Percentiles rank a stretch among this genome's conserved stretches.
Conservation (phyloP, 2,797 vertebrate species). For the Danio jaintianensis region DNA sequence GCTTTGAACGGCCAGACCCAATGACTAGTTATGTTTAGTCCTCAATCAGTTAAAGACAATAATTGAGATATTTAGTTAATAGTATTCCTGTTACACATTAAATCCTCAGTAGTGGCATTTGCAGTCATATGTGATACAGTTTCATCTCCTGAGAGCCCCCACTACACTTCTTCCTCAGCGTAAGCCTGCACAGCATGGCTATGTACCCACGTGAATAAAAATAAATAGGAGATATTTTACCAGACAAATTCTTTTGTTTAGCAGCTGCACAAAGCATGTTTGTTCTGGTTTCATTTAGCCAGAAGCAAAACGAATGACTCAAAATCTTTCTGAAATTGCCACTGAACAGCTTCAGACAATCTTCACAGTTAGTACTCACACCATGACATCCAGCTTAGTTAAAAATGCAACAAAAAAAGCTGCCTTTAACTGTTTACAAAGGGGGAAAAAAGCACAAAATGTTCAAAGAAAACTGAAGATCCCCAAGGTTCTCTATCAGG, state of each 20-base stretch:
- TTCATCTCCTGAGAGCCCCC: slow-evolving; percentile 76
- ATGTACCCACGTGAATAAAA: slow-evolving; percentile 25
- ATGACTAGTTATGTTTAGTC: neutral
- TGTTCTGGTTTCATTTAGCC: slow-evolving; percentile 45
- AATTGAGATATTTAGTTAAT: slow-evolving; percentile 11
- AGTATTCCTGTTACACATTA: neutral
- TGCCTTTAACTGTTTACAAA: slow-evolving; percentile 54
- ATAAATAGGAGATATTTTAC: slow-evolving; percentile 53
- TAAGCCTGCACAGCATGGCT: slow-evolving; percentile 60
- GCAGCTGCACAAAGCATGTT: slow-evolving; percentile 64
- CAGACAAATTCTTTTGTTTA: slow-evolving; percentile 46
- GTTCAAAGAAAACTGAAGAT: slow-evolving; percentile 15
- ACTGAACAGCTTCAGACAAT: slow-evolving; percentile 58
- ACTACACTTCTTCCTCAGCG: slow-evolving; percentile 63
- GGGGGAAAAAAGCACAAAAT: slow-evolving; percentile 37
- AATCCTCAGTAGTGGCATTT: slow-evolving; percentile 24
- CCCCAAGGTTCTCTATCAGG: slow-evolving; percentile 66
- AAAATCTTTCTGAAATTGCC: slow-evolving; percentile 64
- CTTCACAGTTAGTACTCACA: slow-evolving; percentile 52
- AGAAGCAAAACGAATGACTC: slow-evolving; percentile 43
- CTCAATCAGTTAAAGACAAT: neutral
- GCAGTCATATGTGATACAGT: slow-evolving; percentile 71
- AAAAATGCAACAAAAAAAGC: slow-evolving; percentile 51
- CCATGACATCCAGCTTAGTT: slow-evolving; percentile 56
- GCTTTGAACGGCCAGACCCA: neutral